These are phyloP conservation scores for Melanargia galathea DNA, from an alignment of 2,888 invertebrate genomes.

Conservation along the genomic window DNA sequence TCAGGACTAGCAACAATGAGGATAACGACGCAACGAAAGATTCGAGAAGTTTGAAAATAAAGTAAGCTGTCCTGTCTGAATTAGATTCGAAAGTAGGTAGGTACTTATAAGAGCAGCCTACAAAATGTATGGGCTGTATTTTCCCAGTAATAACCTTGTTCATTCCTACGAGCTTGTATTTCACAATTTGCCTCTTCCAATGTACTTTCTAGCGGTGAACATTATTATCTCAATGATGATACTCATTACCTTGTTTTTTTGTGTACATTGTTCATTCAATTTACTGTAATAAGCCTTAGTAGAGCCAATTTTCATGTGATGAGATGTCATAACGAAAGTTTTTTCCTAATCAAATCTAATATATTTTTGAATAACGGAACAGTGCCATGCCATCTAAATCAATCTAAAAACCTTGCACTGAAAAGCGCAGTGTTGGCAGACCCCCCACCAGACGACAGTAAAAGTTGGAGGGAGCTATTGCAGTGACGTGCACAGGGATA, in stretches of 20 bases:
- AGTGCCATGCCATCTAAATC: not conserved
- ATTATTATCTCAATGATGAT: conserved; percentile 44
- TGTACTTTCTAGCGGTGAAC: conserved; percentile 44
- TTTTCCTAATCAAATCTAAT: not conserved
- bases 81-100: conserved; percentile 27
- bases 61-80: not conserved
- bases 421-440: too few species aligned
- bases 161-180: conserved; percentile 38
- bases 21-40: not conserved
- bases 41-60: not conserved
- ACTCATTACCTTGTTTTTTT: conserved; percentile 42
- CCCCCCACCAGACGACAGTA: too few species aligned
- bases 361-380: not conserved
- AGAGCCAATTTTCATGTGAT: conserved; percentile 32
- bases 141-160: conserved; percentile 40
- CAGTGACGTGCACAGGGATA: too few species aligned
- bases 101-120: conserved; percentile 33
- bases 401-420: too few species aligned
- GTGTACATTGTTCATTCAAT: conserved; percentile 37
- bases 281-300: conserved; percentile 40
- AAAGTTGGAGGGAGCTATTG: too few species aligned
- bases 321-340: not conserved
- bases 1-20: not conserved
- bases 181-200: conserved; percentile 37
- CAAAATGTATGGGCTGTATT: conserved; percentile 26